These are phyloP conservation scores for Rhea americana DNA, from an alignment of 2,113 vertebrate genomes.

Conservation along the genomic window DNA sequence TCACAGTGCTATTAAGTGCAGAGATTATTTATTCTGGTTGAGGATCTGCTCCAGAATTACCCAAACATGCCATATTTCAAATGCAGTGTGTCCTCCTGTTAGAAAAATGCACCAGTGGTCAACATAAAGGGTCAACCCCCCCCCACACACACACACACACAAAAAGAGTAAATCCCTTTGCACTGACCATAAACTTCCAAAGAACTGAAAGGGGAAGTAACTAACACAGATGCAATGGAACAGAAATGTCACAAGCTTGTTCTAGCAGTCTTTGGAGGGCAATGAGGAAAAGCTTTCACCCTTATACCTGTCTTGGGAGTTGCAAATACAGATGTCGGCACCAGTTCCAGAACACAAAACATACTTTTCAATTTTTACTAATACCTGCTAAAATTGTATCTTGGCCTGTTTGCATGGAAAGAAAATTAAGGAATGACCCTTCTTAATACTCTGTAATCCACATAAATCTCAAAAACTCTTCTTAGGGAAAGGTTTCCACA, in stretches of 20 bases:
- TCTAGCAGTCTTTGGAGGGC: neutral
- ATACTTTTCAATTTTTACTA: slow-evolving; percentile 58
- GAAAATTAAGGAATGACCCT: slow-evolving; percentile 48
- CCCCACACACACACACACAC: too few species aligned
- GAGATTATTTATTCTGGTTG: neutral
- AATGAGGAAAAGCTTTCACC: slow-evolving; percentile 41
- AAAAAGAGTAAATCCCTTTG: neutral
- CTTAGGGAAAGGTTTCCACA: neutral
- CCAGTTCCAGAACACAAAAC: slow-evolving; percentile 30
- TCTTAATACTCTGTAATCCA: slow-evolving; percentile 60
- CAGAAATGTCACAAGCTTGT: neutral
- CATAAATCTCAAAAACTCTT: slow-evolving; percentile 54
- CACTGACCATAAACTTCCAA: neutral
- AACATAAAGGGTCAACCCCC: neutral
- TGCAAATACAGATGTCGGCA: slow-evolving; percentile 56
- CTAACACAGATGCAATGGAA: neutral
- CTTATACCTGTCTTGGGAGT: slow-evolving; percentile 12
- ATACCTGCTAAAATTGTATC: slow-evolving; percentile 64
- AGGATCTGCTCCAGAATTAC: slow-evolving; percentile 8
- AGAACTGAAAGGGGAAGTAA: neutral
- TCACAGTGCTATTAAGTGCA: neutral
- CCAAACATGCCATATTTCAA: neutral
- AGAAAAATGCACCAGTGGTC: slow-evolving; percentile 40
- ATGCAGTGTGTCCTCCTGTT: neutral
- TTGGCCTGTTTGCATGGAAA: slow-evolving; percentile 46